phyloP scores from a whole-genome alignment of 2,888 invertebrate genomes.

The Steinernema scapterisci region DNA sequence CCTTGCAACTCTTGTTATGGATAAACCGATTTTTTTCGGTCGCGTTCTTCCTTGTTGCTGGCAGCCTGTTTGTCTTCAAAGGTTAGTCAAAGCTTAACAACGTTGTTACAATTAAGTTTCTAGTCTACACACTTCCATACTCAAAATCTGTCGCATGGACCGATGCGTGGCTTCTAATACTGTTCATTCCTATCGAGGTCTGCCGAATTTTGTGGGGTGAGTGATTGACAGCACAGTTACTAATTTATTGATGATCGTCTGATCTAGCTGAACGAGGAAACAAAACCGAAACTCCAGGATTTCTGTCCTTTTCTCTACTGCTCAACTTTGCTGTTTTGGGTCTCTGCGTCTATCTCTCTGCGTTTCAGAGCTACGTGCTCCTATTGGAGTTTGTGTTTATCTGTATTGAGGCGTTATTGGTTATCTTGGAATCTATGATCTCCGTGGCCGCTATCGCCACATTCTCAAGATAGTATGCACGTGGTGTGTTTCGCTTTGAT shows the following conservation, averaged over 20 bases:
- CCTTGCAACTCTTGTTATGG: slow-evolving; percentile 43
- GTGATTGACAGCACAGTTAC: background rate
- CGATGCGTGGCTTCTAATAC: slow-evolving; percentile 51
- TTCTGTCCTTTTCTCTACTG: slow-evolving; percentile 47
- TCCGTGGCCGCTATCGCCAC: slow-evolving; percentile 47
- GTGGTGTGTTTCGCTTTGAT: too few relatives aligned
- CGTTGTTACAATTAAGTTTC: slow-evolving; percentile 26
- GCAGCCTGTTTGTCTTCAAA: slow-evolving; percentile 45
- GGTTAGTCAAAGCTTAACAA: slow-evolving; percentile 31
- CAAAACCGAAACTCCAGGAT: slow-evolving; percentile 50
- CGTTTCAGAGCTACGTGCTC: slow-evolving; percentile 49
- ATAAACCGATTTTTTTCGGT: slow-evolving; percentile 41
- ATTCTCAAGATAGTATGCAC: slow-evolving; percentile 43
- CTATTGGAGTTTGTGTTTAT: slow-evolving; percentile 45
- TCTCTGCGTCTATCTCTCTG: slow-evolving; percentile 49
- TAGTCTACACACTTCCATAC: slow-evolving; percentile 49
- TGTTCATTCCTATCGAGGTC: slow-evolving; percentile 55
- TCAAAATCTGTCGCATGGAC: slow-evolving; percentile 52
- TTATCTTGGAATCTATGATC: slow-evolving; percentile 46
- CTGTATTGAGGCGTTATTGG: slow-evolving; percentile 43
- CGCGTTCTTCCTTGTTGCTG: slow-evolving; percentile 41
- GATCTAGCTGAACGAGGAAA: slow-evolving; percentile 48
- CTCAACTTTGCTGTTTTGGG: slow-evolving; percentile 44
- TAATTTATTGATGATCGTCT: background rate
- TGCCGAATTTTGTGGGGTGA: slow-evolving; percentile 57